Conservation (phyloP, 2,113 vertebrate species). For the Megalops atlanticus region DNA sequence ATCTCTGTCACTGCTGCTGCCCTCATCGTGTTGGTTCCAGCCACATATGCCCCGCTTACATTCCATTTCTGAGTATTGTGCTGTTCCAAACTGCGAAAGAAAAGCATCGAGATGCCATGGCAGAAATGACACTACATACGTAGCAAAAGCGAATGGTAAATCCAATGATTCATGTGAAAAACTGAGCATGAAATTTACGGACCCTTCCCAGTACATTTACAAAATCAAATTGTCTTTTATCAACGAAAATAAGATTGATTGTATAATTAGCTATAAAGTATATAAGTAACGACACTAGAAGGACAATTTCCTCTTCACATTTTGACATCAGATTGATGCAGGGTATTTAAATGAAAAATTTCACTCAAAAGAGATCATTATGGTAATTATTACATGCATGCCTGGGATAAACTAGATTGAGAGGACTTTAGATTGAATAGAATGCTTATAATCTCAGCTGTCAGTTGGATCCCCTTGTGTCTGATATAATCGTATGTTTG, state of each 20-base stretch:
- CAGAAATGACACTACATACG: neutral
- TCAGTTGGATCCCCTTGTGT: neutral
- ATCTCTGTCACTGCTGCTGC: conserved; percentile 8
- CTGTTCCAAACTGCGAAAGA: neutral
- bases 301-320: too few species aligned
- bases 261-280: too few species aligned
- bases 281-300: too few species aligned
- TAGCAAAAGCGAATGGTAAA: too few species aligned
- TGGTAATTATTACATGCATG: neutral
- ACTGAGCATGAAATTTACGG: too few species aligned
- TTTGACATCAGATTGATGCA: neutral
- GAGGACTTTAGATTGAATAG: neutral
- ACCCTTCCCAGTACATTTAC: too few species aligned
- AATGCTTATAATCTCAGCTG: neutral
- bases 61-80: neutral
- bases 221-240: too few species aligned
- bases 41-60: conserved; percentile 13
- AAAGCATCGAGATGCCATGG: neutral
- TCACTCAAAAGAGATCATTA: neutral
- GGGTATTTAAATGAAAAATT: neutral
- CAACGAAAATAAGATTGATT: too few species aligned
- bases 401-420: neutral
- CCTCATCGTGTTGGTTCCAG: neutral
- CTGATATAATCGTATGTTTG: too few species aligned
- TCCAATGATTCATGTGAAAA: too few species aligned